Evolutionary conservation across 2,113 vertebrate genomes (phyloP).

Genomic region (Lasiurus cinereus): DNA sequence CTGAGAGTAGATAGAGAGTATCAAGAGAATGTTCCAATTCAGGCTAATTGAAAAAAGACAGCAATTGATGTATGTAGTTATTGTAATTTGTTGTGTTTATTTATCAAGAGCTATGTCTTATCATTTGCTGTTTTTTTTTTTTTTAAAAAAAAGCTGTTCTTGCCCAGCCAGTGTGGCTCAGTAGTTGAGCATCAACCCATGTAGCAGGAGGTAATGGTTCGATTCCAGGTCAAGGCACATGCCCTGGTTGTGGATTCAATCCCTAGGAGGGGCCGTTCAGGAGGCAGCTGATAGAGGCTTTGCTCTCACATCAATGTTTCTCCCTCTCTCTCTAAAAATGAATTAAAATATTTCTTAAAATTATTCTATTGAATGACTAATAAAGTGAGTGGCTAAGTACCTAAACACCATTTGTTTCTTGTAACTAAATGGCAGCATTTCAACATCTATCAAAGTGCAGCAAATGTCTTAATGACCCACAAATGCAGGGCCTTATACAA

Average conservation of each 20-base stretch:
- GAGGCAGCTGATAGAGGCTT: background rate
- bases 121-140: background rate
- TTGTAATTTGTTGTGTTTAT: background rate
- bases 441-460: background rate
- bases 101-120: background rate
- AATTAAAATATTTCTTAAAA: background rate
- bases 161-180: background rate
- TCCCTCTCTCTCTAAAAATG: background rate
- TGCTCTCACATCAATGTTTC: background rate
- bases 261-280: background rate
- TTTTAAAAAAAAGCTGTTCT: background rate
- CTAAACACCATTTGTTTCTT: background rate
- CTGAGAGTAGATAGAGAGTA: background rate
- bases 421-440: background rate
- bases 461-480: constrained; percentile 15
- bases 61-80: background rate
- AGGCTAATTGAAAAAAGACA: background rate
- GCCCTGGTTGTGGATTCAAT: background rate
- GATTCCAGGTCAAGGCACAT: background rate
- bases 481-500: background rate
- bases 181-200: background rate
- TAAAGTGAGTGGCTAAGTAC: background rate
- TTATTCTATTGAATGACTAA: background rate
- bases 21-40: background rate
- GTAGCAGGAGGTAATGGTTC: background rate